Conservation (phyloP, 2,797 vertebrate species). For the Brachyrhaphis roseni region DNA sequence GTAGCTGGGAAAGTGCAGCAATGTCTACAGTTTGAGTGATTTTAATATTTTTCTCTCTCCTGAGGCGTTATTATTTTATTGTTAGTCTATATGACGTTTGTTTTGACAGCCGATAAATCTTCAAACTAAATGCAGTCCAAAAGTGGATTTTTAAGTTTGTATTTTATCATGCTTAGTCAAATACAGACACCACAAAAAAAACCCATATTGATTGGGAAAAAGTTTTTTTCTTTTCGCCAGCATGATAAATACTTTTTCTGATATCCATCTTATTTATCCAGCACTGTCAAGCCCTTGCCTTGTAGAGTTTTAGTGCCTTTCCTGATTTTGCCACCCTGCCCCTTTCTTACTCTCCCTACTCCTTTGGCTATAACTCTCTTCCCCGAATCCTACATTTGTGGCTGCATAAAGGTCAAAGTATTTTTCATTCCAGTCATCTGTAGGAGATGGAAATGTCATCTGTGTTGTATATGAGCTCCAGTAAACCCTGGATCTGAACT, state of each 20-base stretch:
- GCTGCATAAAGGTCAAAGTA: slow-evolving; percentile 68
- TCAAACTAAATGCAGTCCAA: background rate
- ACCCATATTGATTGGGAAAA: background rate
- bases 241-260: slow-evolving; percentile 10
- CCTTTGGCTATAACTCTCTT: slow-evolving; percentile 20
- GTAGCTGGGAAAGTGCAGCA: background rate
- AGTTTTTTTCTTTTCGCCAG: slow-evolving; percentile 11
- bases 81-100: background rate
- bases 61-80: background rate
- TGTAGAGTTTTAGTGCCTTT: slow-evolving; percentile 16
- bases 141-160: slow-evolving; percentile 8
- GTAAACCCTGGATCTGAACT: slow-evolving; percentile 45
- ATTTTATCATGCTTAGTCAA: slow-evolving; percentile 20
- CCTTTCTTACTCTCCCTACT: slow-evolving; percentile 10
- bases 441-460: slow-evolving; percentile 70
- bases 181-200: background rate
- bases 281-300: background rate
- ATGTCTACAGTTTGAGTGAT: background rate
- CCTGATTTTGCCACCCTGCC: slow-evolving; percentile 5
- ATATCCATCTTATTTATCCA: slow-evolving; percentile 26
- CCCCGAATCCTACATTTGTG: slow-evolving; percentile 49
- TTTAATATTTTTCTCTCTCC: background rate
- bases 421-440: slow-evolving; percentile 61
- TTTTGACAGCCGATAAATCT: slow-evolving; percentile 9
- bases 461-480: slow-evolving; percentile 47